Evolutionary conservation across 1,140 invertebrate genomes (phyloP).

Genomic region (Teleogryllus occipitalis): DNA sequence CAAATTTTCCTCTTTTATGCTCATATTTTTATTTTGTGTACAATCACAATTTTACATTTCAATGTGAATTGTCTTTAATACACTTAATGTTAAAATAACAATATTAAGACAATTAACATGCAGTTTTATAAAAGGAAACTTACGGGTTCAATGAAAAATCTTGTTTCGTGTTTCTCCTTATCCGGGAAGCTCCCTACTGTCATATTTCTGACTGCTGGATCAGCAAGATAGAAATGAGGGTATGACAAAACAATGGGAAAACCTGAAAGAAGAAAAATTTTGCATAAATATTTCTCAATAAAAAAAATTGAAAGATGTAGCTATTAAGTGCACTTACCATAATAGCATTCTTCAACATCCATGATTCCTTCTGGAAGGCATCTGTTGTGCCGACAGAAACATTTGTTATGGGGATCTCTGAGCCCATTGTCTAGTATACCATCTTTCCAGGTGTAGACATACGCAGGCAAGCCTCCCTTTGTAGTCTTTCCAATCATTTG

Average conservation of each 20-base stretch:
- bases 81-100: too few species aligned
- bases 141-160: conserved; percentile 61
- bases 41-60: too few species aligned
- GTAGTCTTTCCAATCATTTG: conserved; percentile 22
- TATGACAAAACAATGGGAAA: conserved; percentile 80
- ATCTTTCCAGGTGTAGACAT: conserved; percentile 60
- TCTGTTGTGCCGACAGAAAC: conserved; percentile 59
- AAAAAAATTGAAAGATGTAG: neutral
- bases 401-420: conserved; percentile 60
- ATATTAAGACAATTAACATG: too few species aligned
- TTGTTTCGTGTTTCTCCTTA: conserved; percentile 57
- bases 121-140: conserved; percentile 26
- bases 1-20: too few species aligned
- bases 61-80: too few species aligned
- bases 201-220: conserved; percentile 52
- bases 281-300: neutral
- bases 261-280: conserved; percentile 34
- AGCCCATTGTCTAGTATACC: conserved; percentile 68
- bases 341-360: conserved; percentile 73
- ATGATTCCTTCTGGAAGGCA: conserved; percentile 63
- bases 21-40: too few species aligned
- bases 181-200: conserved; percentile 63
- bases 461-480: conserved; percentile 47
- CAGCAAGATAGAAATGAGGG: conserved; percentile 76
- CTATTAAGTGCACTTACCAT: conserved; percentile 40